These are phyloP conservation scores for Drosophila pachea DNA, from an alignment of 1,140 invertebrate species.

Conservation along the genomic window DNA sequence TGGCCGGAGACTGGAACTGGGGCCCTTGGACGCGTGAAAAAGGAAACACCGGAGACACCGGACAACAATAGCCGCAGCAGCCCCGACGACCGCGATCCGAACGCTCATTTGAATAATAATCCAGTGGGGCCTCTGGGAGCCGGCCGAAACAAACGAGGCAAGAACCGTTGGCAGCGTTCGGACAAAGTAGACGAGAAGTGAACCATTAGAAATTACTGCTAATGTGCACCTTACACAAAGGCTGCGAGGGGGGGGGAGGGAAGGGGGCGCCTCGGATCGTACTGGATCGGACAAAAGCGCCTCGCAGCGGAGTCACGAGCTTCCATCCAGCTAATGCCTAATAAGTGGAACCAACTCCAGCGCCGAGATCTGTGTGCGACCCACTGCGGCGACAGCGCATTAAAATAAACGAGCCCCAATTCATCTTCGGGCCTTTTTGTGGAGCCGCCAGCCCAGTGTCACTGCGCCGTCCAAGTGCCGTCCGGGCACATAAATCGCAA, in stretches of 20 bases:
- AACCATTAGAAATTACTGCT: conserved; percentile 77
- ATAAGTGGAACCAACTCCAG: conserved; percentile 35
- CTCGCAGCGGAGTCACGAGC: conserved; percentile 65
- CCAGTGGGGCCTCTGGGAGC: conserved; percentile 60
- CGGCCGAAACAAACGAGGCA: conserved; percentile 45
- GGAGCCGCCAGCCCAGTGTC: conserved; percentile 38
- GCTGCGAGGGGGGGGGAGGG: not conserved
- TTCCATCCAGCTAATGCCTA: conserved; percentile 60
- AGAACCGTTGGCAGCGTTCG: conserved; percentile 58
- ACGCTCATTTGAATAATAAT: conserved; percentile 74
- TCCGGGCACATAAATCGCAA: conserved; percentile 65
- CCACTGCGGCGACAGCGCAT: conserved; percentile 77
- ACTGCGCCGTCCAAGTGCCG: not conserved
- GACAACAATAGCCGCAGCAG: conserved; percentile 37
- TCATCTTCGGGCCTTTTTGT: conserved; percentile 72
- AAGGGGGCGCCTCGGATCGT: conserved; percentile 25
- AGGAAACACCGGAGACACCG: conserved; percentile 1
- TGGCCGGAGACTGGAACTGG: not conserved
- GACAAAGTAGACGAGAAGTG: conserved; percentile 70
- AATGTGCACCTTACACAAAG: conserved; percentile 77
- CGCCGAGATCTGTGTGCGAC: conserved; percentile 53
- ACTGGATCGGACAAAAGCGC: conserved; percentile 58
- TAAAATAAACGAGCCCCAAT: conserved; percentile 78
- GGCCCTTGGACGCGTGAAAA: not conserved
- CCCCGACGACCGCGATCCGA: no score